These are phyloP conservation scores for Neodiprion lecontei DNA, from an alignment of 1,140 invertebrate species.

Conservation along the genomic window DNA sequence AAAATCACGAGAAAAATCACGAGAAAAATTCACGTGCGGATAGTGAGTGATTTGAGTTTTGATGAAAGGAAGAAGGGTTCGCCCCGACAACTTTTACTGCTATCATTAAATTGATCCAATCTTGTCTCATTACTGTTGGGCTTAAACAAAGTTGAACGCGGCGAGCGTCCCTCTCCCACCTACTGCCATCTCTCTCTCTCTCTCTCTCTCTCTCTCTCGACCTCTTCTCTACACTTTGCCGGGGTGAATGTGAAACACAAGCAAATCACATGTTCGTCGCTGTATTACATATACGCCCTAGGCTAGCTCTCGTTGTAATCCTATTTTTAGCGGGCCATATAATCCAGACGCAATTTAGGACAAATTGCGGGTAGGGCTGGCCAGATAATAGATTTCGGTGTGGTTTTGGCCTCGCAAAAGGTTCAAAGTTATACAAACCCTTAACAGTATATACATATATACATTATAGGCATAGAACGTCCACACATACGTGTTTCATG, in stretches of 20 bases:
- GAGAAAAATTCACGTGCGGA: no score
- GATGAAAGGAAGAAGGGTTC: slow-evolving; percentile 30
- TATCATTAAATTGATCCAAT: slow-evolving; percentile 39
- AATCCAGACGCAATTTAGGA: slow-evolving; percentile 7
- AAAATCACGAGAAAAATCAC: no score
- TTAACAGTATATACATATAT: no score
- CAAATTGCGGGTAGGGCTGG: not conserved
- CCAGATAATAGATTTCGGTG: not conserved
- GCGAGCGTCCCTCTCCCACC: not conserved
- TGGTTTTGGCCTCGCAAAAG: no score
- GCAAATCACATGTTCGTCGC: not conserved
- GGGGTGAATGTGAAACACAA: not conserved
- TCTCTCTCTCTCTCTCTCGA: not conserved
- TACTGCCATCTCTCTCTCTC: not conserved
- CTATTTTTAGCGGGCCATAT: slow-evolving; percentile 1
- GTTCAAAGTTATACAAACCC: no score
- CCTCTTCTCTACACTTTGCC: not conserved
- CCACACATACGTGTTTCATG: no score
- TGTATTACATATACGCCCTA: not conserved
- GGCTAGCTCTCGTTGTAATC: not conserved
- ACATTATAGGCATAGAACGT: no score
- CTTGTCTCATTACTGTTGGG: slow-evolving; percentile 27
- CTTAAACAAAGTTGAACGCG: slow-evolving; percentile 25
- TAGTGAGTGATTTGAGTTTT: not conserved
- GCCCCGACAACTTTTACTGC: slow-evolving; percentile 33